These are phyloP conservation scores for Zonotrichia leucophrys DNA, from an alignment of 2,113 vertebrate species.

Conservation along the genomic window DNA sequence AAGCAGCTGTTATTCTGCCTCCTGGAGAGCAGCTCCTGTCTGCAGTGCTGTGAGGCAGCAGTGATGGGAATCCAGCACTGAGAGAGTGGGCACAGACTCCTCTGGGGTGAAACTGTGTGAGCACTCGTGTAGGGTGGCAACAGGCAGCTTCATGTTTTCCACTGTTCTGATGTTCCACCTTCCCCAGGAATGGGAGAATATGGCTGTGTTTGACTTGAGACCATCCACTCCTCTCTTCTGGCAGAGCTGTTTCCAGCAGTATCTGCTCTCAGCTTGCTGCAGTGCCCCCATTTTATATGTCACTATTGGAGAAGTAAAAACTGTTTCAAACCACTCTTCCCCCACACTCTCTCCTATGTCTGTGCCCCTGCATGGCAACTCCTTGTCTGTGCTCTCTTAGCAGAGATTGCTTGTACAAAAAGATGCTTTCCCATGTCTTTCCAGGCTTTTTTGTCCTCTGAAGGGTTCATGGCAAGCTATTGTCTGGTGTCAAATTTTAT, in stretches of 20 bases:
- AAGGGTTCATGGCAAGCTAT: accelerated
- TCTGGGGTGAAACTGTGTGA: background rate
- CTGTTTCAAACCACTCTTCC: background rate
- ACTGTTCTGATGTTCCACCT: accelerated
- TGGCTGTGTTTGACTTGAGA: background rate
- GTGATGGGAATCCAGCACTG: background rate
- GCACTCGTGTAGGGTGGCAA: accelerated
- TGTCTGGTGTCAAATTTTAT: background rate
- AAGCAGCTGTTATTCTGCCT: background rate
- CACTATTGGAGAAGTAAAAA: background rate
- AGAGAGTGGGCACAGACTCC: background rate
- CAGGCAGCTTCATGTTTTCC: background rate
- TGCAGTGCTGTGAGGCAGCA: background rate
- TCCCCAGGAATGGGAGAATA: background rate
- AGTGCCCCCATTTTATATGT: background rate
- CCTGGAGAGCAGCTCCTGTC: background rate
- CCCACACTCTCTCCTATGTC: background rate
- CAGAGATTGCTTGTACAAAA: background rate
- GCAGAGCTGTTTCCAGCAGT: background rate
- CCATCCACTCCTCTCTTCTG: background rate
- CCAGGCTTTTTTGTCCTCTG: background rate
- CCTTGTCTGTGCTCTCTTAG: background rate
- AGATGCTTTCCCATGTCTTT: background rate
- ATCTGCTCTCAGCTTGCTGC: background rate
- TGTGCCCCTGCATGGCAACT: background rate